These are phyloP conservation scores for Homarus americanus DNA, from an alignment of 1,140 invertebrate species.

Conservation along the genomic window DNA sequence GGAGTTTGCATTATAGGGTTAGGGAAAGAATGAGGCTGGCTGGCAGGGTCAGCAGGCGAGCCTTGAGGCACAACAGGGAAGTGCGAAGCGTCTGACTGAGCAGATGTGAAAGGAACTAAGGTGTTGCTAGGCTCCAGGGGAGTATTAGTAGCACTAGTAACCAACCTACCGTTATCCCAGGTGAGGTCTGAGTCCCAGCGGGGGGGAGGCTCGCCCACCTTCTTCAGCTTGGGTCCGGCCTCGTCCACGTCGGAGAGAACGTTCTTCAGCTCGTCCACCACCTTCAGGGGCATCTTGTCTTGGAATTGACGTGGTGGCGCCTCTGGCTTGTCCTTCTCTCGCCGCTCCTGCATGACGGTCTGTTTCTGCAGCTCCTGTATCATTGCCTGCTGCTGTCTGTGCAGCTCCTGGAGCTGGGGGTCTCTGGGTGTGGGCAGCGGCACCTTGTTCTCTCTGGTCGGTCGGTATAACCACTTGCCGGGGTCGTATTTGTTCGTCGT, in stretches of 20 bases:
- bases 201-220: conserved; percentile 53
- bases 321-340: conserved; percentile 26
- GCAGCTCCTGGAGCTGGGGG: conserved; percentile 46
- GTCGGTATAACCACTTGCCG: conserved; percentile 47
- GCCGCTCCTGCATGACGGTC: conserved; percentile 44
- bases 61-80: conserved; percentile 38
- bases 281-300: conserved; percentile 73
- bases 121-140: conserved; percentile 47
- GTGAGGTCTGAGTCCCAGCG: conserved; percentile 66
- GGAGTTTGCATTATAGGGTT: conserved; percentile 51
- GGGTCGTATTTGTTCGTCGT: conserved; percentile 20
- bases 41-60: conserved; percentile 24
- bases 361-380: conserved; percentile 57
- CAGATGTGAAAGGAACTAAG: conserved; percentile 12
- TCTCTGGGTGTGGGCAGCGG: conserved; percentile 3
- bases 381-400: conserved; percentile 52
- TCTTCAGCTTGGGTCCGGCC: conserved; percentile 45
- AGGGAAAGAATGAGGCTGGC: conserved; percentile 35
- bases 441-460: conserved; percentile 14
- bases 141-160: conserved; percentile 53
- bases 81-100: conserved; percentile 42
- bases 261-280: conserved; percentile 71
- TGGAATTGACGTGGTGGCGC: conserved; percentile 63
- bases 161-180: conserved; percentile 65
- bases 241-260: conserved; percentile 62